Evolutionary conservation across 2,113 vertebrate genomes (phyloP), one percentile per base, ranked within the genome.

Genomic region (Zeus faber): DNA sequence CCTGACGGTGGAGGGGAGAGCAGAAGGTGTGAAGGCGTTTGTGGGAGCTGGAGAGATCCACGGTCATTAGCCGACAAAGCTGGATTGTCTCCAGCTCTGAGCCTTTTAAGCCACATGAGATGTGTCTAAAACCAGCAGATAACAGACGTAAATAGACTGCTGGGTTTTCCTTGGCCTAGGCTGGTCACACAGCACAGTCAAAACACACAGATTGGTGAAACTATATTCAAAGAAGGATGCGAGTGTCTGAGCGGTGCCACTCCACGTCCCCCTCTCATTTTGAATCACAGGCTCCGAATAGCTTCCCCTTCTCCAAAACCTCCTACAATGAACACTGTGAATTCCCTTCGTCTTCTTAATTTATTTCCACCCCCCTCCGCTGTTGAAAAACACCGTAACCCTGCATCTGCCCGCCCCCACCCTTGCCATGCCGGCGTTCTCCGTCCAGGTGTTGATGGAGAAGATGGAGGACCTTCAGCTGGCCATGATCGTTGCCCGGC

Each of bases 401-500:
- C n/a, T n/a, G n/a, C n/a, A n/a, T n/a, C n/a, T n/a, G n/a, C n/a
- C n/a, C n/a, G n/a, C n/a, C 3, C 20, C 7, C 6, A 21, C 18
- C 20, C n/a, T n/a, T n/a, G n/a, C 18, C 20, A 6, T 18, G n/a
- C 9, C 16, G 5, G 6, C 17, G 18, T 10, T 22, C 25, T 67
- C 72, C 47, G 51, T 62, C 0, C 10, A 99, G 97, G 97, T 99
- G 1, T 93, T 96, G 73, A 80, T 99, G 82, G 97, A 99, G 75
- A 98, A 98, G 81, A 98, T 99, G 96, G 96, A 99, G 81, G 97
- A 99, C 72, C 93, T 97, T 68, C 97, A 99, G 80, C 60, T 99
- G 72, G 97, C 97, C 53, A 94, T 98, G 93, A 90, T 98, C 47
- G 94, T 99, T 61, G 93, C 95, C 37, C 88, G 97, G 56, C 87